Percentiles rank a stretch among this genome's conserved stretches.
Conservation (phyloP, 2,797 vertebrate genomes). For the Miichthys miiuy region DNA sequence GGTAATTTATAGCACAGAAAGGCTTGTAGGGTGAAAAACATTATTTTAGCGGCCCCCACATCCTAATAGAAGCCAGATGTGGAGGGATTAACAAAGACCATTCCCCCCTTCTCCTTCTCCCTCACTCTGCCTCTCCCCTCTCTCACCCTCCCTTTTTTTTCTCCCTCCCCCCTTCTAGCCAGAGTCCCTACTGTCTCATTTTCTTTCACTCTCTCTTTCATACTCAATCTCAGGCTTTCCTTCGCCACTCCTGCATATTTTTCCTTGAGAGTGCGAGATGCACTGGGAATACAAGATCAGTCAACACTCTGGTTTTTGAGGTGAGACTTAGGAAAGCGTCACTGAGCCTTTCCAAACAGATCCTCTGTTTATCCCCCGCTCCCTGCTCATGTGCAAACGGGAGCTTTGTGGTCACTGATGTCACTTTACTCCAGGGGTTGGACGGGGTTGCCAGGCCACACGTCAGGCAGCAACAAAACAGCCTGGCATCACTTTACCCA, state of each 20-base stretch:
- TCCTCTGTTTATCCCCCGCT: constrained; percentile 51
- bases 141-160: constrained; percentile 27
- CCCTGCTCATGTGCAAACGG: constrained; percentile 59
- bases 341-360: constrained; percentile 67
- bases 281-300: constrained; percentile 73
- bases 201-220: constrained; percentile 66
- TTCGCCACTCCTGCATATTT: constrained; percentile 66
- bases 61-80: constrained; percentile 90
- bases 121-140: constrained; percentile 49
- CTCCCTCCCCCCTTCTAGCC: constrained; percentile 29
- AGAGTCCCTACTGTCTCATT: constrained; percentile 71
- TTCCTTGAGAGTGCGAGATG: constrained; percentile 73
- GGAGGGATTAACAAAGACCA: constrained; percentile 85
- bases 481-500: constrained; percentile 59
- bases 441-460: constrained; percentile 60
- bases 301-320: constrained; percentile 79
- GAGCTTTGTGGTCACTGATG: constrained; percentile 70
- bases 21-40: constrained; percentile 91
- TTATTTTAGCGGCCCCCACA: constrained; percentile 89
- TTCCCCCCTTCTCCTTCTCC: constrained; percentile 67
- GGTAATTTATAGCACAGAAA: constrained; percentile 90
- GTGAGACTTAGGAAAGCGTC: constrained; percentile 65
- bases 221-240: constrained; percentile 56
- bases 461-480: constrained; percentile 67
- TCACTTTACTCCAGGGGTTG: constrained; percentile 67